phyloP scores from a whole-genome alignment of 2,888 invertebrate species.

The Coecobrya sp. region DNA sequence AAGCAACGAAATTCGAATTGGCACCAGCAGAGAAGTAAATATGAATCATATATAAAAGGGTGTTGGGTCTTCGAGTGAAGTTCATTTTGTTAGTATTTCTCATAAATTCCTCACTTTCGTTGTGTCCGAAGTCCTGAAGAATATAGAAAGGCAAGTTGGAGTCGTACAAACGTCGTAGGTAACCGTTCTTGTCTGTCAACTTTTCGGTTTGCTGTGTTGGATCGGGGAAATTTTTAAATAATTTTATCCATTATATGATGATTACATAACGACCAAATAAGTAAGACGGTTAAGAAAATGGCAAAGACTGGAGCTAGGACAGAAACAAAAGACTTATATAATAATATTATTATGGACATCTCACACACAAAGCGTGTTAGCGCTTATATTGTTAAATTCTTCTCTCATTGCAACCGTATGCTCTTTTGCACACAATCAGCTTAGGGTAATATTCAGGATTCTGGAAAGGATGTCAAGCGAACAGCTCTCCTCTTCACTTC shows the following conservation, averaged over 20 bases:
- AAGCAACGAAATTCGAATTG: too few relatives aligned
- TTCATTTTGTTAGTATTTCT: too few relatives aligned
- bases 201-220: neutral
- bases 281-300: neutral
- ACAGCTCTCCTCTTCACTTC: constrained; percentile 61
- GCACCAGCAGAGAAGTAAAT: neutral
- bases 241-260: neutral
- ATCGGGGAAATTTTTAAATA: neutral
- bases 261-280: neutral
- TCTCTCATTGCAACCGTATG: constrained; percentile 1
- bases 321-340: constrained; percentile 14
- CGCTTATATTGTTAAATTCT: constrained; percentile 8
- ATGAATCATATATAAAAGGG: too few relatives aligned
- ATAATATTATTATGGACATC: neutral
- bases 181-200: neutral
- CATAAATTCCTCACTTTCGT: too few relatives aligned
- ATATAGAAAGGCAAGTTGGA: neutral
- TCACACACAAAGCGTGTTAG: neutral
- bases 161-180: neutral
- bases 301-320: neutral
- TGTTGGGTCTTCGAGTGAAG: too few relatives aligned
- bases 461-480: constrained; percentile 64
- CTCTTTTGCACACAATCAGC: constrained; percentile 26
- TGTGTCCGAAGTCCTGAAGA: too few relatives aligned
- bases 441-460: constrained; percentile 11